Conservation (phyloP, 2,113 vertebrate genomes). For the Corythornis cristatus region DNA sequence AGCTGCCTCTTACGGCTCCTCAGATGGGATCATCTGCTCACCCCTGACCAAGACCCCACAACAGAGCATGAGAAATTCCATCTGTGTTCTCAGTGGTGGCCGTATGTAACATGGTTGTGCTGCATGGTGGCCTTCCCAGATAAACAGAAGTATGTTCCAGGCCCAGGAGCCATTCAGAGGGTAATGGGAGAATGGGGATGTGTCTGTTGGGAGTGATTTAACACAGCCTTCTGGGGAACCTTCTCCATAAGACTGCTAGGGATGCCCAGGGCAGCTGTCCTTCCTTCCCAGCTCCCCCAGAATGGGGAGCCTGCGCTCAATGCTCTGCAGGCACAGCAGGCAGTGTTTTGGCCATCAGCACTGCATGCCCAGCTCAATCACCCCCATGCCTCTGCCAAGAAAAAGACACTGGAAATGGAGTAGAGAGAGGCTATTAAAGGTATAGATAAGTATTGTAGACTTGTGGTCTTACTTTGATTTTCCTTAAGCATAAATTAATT, state of each 20-base stretch:
- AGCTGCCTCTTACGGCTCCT: background rate
- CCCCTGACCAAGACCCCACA: fast-evolving
- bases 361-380: fast-evolving
- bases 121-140: background rate
- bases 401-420: background rate
- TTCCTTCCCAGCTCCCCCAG: background rate
- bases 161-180: background rate
- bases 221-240: too few relatives aligned
- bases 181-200: background rate
- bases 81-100: fast-evolving
- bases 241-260: background rate
- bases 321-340: background rate
- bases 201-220: background rate
- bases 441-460: background rate
- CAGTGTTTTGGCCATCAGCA: fast-evolving
- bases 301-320: background rate
- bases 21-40: background rate
- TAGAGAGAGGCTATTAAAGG: background rate
- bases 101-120: fast-evolving
- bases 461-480: background rate
- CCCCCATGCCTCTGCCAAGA: background rate
- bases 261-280: background rate
- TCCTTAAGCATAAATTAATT: background rate
- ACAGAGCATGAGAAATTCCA: background rate
- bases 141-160: background rate